phyloP scores from a whole-genome alignment of 1,140 invertebrate genomes.

The Drosophila yakuba region DNA sequence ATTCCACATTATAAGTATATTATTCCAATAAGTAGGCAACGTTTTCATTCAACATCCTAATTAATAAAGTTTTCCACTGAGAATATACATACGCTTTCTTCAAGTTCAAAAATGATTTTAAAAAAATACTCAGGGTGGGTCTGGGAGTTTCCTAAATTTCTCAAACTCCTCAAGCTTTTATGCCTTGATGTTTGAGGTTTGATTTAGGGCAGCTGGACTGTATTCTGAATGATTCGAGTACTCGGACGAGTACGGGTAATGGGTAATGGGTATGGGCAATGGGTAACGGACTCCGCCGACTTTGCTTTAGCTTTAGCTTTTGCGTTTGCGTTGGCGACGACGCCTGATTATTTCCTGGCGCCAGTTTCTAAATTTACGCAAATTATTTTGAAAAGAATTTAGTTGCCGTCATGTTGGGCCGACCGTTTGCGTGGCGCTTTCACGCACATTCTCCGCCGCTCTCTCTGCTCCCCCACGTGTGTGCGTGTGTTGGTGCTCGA shows the following conservation, averaged over 20 bases:
- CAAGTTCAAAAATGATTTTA: not conserved
- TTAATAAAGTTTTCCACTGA: not conserved
- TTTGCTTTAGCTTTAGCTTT: constrained; percentile 40
- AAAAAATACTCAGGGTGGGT: not conserved
- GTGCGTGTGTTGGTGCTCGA: constrained; percentile 2
- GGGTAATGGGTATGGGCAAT: constrained; percentile 50
- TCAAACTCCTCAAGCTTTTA: not conserved
- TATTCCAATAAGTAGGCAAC: not conserved
- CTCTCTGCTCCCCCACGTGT: constrained; percentile 5
- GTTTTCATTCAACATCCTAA: not conserved
- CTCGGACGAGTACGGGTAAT: constrained; percentile 22
- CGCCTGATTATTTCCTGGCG: constrained; percentile 84
- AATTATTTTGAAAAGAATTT: constrained; percentile 82
- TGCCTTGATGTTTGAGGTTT: not conserved
- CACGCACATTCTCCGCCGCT: constrained; percentile 53
- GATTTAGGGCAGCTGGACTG: not conserved
- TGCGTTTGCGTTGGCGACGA: constrained; percentile 72
- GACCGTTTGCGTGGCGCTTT: constrained; percentile 60
- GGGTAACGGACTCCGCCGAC: constrained; percentile 46
- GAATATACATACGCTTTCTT: not conserved
- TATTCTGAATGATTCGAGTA: constrained; percentile 21
- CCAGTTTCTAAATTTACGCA: constrained; percentile 82
- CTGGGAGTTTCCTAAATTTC: not conserved
- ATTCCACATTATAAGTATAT: too few species aligned
- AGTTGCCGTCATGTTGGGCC: constrained; percentile 73